Evolutionary conservation across 1,140 invertebrate genomes (phyloP).

Genomic region (Periplaneta americana): DNA sequence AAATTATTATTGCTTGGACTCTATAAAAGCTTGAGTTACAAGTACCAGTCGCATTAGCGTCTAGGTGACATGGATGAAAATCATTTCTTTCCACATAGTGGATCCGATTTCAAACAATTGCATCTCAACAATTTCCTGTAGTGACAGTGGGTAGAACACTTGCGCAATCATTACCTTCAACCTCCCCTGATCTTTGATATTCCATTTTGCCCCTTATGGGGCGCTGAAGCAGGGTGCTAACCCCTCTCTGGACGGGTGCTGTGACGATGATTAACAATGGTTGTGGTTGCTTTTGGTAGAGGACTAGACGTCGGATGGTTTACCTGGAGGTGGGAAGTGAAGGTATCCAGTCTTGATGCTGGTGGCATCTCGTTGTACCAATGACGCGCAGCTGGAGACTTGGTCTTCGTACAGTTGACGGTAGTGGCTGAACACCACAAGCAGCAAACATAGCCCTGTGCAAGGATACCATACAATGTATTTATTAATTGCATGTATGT

Average conservation of each 20-base stretch:
- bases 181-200: background rate
- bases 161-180: background rate
- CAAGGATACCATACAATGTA: no score
- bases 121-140: background rate
- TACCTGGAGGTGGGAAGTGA: background rate
- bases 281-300: background rate
- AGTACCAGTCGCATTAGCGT: background rate
- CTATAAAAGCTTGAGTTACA: background rate
- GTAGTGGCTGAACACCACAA: conserved; percentile 45
- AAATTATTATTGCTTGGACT: background rate
- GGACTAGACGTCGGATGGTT: conserved; percentile 3
- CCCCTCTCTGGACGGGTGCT: background rate
- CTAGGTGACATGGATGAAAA: background rate
- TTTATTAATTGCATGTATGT: no score
- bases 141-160: background rate
- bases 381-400: background rate
- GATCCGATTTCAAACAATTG: no score
- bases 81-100: background rate
- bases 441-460: conserved; percentile 40
- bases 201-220: background rate
- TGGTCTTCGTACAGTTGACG: conserved; percentile 10
- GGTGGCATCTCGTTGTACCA: conserved; percentile 1
- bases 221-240: background rate
- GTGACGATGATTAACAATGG: background rate
- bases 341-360: conserved; percentile 2